A percentile compares a stretch with the other conserved stretches of the same genome.
Conservation (phyloP, 2,113 vertebrate genomes). For the Muntiacus reevesi region DNA sequence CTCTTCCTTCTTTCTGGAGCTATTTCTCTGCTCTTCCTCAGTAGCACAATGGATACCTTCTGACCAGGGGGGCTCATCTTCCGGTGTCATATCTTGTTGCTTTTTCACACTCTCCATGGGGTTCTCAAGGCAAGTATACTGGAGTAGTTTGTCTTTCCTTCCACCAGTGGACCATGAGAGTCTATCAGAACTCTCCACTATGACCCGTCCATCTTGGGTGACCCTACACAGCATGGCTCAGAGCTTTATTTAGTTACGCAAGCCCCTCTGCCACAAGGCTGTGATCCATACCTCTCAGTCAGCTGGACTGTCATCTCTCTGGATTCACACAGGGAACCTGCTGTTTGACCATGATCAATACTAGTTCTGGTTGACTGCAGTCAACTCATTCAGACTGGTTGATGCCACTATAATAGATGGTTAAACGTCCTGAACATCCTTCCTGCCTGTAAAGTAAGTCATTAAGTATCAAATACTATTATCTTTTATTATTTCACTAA, state of each 20-base stretch:
- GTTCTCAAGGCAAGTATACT: background rate
- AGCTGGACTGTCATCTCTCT: background rate
- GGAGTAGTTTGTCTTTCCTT: background rate
- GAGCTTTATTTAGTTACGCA: background rate
- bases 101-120: background rate
- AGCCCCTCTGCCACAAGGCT: background rate
- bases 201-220: background rate
- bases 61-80: background rate
- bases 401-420: background rate
- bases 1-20: background rate
- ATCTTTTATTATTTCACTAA: slow-evolving; percentile 7
- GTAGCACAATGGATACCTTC: background rate
- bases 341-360: background rate
- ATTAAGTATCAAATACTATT: background rate
- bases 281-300: background rate
- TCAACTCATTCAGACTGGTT: background rate
- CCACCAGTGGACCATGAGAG: background rate
- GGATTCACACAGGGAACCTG: background rate
- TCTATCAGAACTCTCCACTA: background rate
- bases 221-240: background rate
- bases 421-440: background rate
- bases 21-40: background rate
- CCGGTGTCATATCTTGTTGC: background rate
- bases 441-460: background rate
- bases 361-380: background rate